Base-by-base conservation (phyloP, 2,888 invertebrate species). In the Magallana nippona region DNA sequence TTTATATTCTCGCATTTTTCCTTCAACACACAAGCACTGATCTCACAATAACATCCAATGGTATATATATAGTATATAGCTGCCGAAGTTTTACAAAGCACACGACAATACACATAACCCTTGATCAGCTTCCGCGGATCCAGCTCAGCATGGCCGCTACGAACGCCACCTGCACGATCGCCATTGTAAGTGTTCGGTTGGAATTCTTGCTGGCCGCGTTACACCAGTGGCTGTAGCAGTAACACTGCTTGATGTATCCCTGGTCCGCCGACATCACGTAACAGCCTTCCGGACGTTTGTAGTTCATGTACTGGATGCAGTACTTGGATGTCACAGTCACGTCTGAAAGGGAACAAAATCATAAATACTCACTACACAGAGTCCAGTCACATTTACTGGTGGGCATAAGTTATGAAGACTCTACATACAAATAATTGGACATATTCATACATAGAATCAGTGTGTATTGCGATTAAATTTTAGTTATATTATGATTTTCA, bases 191-290 rank as follows among this genome's bases (percentile, higher is more conserved):
- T 62, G 81, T 81, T 81, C 84, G 83, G n/a, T 82, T 81, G 15
- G 86, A 79, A 79, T 55, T 58, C 56, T 44, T 63, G 19, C 19
- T 56, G 17, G 55, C 83, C 15, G 84, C 77, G 81, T 91, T 91
- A 84, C 91, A 91, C 55, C 83, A 85, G 71, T 91, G 82, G 10
- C 83, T 80, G 80, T 89, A 90, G 77, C 91, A 91, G 86, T 87
- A 91, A 82, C 91, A 91, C 10, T 87, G 87, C 84, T 88, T 87
- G 82, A 89, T 88, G 86, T 89, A 91, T 1, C 90, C 90, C 17
- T 88, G 88, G 55, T 88, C 89, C 19, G 89, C 87, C 57, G 82
- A 82, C 77, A 88, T 88, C 3, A 86, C 78, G 86, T 91, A 90
- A 82, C 91, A 91, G 0, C 91, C 91, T 10, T 84, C 88, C 0